Conservation (phyloP, 2,888 invertebrate genomes). For the Stenchaetothrips biformis region DNA sequence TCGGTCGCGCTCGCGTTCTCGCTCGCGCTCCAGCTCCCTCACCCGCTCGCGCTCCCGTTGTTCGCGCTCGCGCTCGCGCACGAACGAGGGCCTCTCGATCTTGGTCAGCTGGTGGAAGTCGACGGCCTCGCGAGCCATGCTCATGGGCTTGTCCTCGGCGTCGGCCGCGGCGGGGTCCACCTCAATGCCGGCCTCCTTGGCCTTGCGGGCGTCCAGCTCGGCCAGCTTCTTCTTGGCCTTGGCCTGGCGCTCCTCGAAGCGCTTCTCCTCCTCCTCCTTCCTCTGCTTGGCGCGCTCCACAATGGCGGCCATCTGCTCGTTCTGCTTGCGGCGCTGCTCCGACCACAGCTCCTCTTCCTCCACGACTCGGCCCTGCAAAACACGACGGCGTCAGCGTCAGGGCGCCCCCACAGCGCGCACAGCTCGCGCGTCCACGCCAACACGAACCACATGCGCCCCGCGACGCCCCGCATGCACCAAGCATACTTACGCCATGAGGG, state of each 20-base stretch:
- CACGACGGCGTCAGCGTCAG: not conserved
- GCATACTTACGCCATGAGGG: constrained; percentile 28
- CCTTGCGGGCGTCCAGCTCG: constrained; percentile 30
- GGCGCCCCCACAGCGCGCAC: too few relatives aligned
- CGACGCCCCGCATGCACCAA: not conserved
- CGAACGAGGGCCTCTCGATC: constrained; percentile 35
- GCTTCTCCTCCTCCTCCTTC: constrained; percentile 83
- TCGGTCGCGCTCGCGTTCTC: not conserved
- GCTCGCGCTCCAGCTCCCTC: not conserved
- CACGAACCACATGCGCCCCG: not conserved
- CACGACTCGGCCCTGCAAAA: constrained; percentile 30
- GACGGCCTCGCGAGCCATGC: constrained; percentile 27
- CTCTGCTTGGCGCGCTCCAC: constrained; percentile 79
- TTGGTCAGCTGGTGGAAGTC: constrained; percentile 39
- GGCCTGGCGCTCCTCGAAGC: constrained; percentile 59
- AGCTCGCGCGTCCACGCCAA: not conserved
- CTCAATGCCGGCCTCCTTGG: constrained; percentile 28
- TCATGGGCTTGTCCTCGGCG: constrained; percentile 18
- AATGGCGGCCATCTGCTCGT: constrained; percentile 68
- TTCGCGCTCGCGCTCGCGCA: constrained; percentile 38
- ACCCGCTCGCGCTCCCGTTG: constrained; percentile 27
- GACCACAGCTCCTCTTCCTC: constrained; percentile 64
- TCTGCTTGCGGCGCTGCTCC: constrained; percentile 63
- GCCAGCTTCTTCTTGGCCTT: constrained; percentile 59
- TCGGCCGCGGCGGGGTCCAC: constrained; percentile 29